Percentiles rank a stretch among this genome's conserved stretches.
Evolutionary conservation across 2,113 vertebrate genomes (phyloP).

Genomic region (Dipodomys spectabilis): DNA sequence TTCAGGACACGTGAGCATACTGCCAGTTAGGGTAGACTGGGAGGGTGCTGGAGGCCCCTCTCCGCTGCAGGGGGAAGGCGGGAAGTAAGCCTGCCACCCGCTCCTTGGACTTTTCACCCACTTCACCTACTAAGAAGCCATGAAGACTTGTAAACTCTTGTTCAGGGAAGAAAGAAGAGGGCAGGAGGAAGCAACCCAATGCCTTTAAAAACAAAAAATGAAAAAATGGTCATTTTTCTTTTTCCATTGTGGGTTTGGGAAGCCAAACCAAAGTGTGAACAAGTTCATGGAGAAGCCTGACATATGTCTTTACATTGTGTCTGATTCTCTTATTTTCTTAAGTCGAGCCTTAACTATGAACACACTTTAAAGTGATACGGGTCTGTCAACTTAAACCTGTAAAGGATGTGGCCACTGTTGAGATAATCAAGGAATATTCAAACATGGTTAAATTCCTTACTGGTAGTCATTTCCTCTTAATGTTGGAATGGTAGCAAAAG

Average conservation of each 20-base stretch:
- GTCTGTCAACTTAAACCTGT: slow-evolving; percentile 61
- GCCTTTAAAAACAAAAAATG: slow-evolving; percentile 75
- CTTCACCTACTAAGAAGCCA: slow-evolving; percentile 83
- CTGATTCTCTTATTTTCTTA: slow-evolving; percentile 70
- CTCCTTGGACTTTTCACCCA: slow-evolving; percentile 47
- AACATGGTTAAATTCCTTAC: slow-evolving; percentile 2
- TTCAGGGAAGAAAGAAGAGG: slow-evolving; percentile 82
- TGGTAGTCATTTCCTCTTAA: background rate
- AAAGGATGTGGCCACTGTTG: slow-evolving; percentile 21
- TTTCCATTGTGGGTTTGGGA: slow-evolving; percentile 58
- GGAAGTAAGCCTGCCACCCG: background rate
- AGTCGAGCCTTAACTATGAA: slow-evolving; percentile 83
- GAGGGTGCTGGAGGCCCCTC: background rate
- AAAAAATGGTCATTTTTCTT: background rate
- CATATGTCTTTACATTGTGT: slow-evolving; percentile 54
- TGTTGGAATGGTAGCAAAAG: background rate
- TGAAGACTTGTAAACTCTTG: slow-evolving; percentile 73
- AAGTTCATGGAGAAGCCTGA: slow-evolving; percentile 37
- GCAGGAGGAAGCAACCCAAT: slow-evolving; percentile 75
- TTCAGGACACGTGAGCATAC: slow-evolving; percentile 42
- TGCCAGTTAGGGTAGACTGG: slow-evolving; percentile 36
- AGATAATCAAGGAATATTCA: slow-evolving; percentile 29
- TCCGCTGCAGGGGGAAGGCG: background rate
- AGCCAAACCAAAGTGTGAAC: slow-evolving; percentile 51
- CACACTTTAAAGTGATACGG: slow-evolving; percentile 69